Evolutionary conservation across 2,797 vertebrate genomes (phyloP), one percentile per base, ranked within the genome.

Genomic region (Meriones psammophilus): DNA sequence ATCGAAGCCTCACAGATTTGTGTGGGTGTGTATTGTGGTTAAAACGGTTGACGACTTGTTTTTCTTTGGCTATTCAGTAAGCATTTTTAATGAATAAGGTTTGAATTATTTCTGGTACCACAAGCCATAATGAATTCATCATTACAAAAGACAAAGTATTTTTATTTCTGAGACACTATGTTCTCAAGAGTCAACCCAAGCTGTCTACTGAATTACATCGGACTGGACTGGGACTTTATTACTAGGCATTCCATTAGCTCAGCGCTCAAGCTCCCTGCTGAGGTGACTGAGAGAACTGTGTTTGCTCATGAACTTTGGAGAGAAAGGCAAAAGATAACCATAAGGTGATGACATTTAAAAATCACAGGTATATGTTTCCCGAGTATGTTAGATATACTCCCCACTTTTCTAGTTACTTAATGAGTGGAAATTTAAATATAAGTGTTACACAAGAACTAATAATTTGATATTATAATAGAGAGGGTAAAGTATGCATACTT

Each of bases 121-220:
- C 30, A 88, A 24, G 58, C 50, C 79, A 90, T 89, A 94, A 92
- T 90, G 69, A 95, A 94, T 88, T 88, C 36, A 83, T 96, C 66
- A 64, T 95, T 96, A 93, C 73, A 95, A 88, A 95, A 83, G 78
- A 94, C 39, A 89, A 96, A 96, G 91, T 95, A 91, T 93, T 95
- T 91, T 88, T 92, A 93, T 90, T 96, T 96, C 50, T 77, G 86
- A 97, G 74, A 96, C 96, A 95, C 50, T 62, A 74, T 97, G 85
- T 96, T 95, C 97, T 92, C 54, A 95, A 94, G 74, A 93, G 80
- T 91, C 95, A 94, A 97, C 90, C 89, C 77, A 88, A 93, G 68
- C 85, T 97, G 12, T 92, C 74, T 83, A 76, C 74, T 95, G 89
- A 96, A 92, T 95, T 93, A 93, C 78, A 88, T 92, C 4, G 83